Evolutionary conservation across 2,888 invertebrate genomes (phyloP), one percentile per base, ranked within the genome.

Genomic region (Acrocyrtus sp.): DNA sequence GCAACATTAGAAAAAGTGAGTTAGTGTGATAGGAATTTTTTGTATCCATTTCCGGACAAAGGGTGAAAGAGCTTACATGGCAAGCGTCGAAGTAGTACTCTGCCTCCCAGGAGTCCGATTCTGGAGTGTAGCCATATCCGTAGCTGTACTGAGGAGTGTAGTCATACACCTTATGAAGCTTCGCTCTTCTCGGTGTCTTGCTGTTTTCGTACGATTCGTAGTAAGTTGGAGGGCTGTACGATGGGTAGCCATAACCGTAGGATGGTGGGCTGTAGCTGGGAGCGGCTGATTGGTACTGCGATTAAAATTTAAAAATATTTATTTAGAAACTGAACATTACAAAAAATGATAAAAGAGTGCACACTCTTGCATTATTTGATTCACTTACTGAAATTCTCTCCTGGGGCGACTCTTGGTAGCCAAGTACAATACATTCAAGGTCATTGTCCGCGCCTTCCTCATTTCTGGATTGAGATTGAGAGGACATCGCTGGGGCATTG

Each of bases 51-150:
- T n/a, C n/a, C n/a, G n/a, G n/a, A n/a, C n/a, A n/a, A n/a, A 34
- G 27, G 47, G 54, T 17, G 29, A 27, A 1, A 61, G 26, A 48
- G 73, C 81, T 79, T 77, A 81, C 81, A 51, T 80, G 78, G 47
- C 81, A 81, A 61, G 79, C 79, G 53, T 81, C 80, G 47, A 65
- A 80, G 67, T 80, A 81, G 50, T 81, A 81, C 47, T 81, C 81
- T 3, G 81, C 80, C 51, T 80, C 80, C 78, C 79, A 80, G 19
- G 65, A 61, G 29, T 81, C 80, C 22, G 62, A 62, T 56, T 80
- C 72, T 22, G 78, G 75, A 26, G 75, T 62, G 41, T 72, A 68
- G 27, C 75, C 74, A 57, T 78, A 77, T 34, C 77, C 77, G 63
- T 80, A 78, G 54, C 66, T 70, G 67, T 74, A 78, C 24, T 75